Evolutionary conservation across 2,888 invertebrate genomes (phyloP), one percentile per base, ranked within the genome.

Genomic region (Tanytarsus gracilentus): DNA sequence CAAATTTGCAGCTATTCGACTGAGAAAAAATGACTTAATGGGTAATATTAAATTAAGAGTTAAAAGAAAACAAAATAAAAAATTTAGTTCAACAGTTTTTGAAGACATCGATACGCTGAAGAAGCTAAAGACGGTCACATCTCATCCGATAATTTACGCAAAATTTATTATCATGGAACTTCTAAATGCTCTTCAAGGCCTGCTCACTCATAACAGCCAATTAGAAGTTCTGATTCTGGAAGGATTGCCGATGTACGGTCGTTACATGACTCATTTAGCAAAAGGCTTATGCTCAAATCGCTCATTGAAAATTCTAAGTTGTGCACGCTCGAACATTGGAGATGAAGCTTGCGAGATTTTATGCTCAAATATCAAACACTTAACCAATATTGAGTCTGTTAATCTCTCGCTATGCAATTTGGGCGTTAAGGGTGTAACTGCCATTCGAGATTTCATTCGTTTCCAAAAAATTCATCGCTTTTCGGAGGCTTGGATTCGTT

Each of bases 401-500:
- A 85, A 88, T 67, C 70, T 89, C 2, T 78, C 83, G 5, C 80
- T 80, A 4, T 88, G 88, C 69, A 80, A 83, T 11, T 69, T 89
- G 9, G 81, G 81, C 1, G 68, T 77, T 1, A 72, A 77, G 27
- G 84, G 86, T 18, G 86, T 84, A 1, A 73, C 77, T 0, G 77
- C 79, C 56, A 74, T 89, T 33, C 83, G 84, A 0, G 81, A 84
- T 64, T 75, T 85, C 67, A 76, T 86, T 33, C 84, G 83, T 76
- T 79, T 79, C 65, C 85, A 85, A 69, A 85, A 84, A 68, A 78
- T 84, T 61, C 77, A 81, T 61, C 79, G 88, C 59, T 88, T 84
- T 68, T 85, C 86, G 64, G 87, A 89, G 68, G 85, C 85, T 63
- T 90, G 89, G 89, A 83, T 85, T 63, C 83, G 85, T 65, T 87